Base-by-base conservation (phyloP, 2,888 invertebrate species). In the Oligia fasciuncula region DNA sequence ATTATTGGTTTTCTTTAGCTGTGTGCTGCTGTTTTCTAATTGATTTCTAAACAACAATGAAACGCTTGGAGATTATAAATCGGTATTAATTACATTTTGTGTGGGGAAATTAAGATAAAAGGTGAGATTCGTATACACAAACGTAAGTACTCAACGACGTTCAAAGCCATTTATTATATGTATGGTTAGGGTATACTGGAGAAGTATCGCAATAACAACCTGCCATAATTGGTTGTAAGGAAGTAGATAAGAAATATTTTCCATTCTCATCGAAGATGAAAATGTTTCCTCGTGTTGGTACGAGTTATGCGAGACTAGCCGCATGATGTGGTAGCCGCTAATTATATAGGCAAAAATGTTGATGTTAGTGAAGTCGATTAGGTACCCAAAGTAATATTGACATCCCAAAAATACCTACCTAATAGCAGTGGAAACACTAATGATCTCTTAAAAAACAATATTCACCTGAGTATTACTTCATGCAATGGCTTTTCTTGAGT, bases 1-100 rank as follows among this genome's bases (percentile, higher is more conserved):
- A 90, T 88, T 77, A 76, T 86, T 69, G 70, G 68, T 78, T 84
- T 83, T 19, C 54, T 77, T 73, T 83, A 73, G 65, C n/a, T 70
- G 29, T 77, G 60, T 65, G 11, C 60, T 77, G 51, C 62, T 69
- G 68, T 77, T 77, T 46, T 65, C 23, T 79, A 69, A 76, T 86
- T 65, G 51, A 83, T 83, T 73, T 83, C 54, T 54, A 51, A 71
- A 72, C 40, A 85, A 73, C 63, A 76, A 66, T 66, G 46, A 43
- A 66, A 40, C 29, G 4, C 29, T 63, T 19, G 0, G n/a, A n/a
- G 65, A 69, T 17, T 49, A 35, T 66, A 57, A 40, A 83, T 23
- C 0, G 63, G 13, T 35, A 68, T 35, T n/a, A 62, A 60, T 60
- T 35, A 65, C 23, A 14, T 51, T 9, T 35, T 51, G 6, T 63